Percentiles rank a stretch among this genome's conserved stretches.
Evolutionary conservation across 37 sponge, comb jelly and placozoan species (phyloP).

Genomic region (Tethya wilhelma): DNA sequence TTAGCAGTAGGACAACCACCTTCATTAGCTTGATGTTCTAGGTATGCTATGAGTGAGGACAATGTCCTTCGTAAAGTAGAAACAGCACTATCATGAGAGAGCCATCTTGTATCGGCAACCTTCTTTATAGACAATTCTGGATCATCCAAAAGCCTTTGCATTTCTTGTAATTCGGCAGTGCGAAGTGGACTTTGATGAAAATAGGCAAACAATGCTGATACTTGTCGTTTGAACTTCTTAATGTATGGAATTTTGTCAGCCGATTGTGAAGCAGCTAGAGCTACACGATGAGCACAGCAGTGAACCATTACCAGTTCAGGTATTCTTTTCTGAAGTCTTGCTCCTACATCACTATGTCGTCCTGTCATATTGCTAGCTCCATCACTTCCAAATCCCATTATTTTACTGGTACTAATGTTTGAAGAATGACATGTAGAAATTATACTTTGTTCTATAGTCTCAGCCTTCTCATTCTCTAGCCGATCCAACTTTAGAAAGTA

Average conservation of each 20-base stretch:
- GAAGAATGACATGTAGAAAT: not conserved
- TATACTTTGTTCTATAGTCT: slow-evolving; percentile 20
- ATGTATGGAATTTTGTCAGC: slow-evolving; percentile 24
- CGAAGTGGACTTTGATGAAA: slow-evolving; percentile 24
- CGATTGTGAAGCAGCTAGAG: slow-evolving; percentile 51
- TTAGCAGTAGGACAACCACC: slow-evolving; percentile 22
- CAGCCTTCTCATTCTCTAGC: slow-evolving; percentile 33
- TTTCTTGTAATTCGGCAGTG: not conserved
- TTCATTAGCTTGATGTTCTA: slow-evolving; percentile 29
- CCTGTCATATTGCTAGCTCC: slow-evolving; percentile 54
- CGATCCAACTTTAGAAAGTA: slow-evolving; percentile 25
- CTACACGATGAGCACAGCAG: slow-evolving; percentile 37
- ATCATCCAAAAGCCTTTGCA: slow-evolving; percentile 10
- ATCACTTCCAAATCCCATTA: slow-evolving; percentile 49
- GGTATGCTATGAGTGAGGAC: slow-evolving; percentile 19
- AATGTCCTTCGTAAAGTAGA: not conserved
- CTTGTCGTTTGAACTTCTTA: slow-evolving; percentile 16
- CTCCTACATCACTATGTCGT: slow-evolving; percentile 23
- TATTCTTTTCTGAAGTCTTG: slow-evolving; percentile 20
- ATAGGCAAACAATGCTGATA: slow-evolving; percentile 5
- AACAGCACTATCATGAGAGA: slow-evolving; percentile 29
- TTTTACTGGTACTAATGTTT: not conserved
- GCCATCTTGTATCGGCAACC: slow-evolving; percentile 27
- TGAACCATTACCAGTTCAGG: slow-evolving; percentile 36
- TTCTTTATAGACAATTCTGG: slow-evolving; percentile 23